These are phyloP conservation scores for Hoplodrina ambigua DNA, from an alignment of 2,888 invertebrate species.

Conservation along the genomic window DNA sequence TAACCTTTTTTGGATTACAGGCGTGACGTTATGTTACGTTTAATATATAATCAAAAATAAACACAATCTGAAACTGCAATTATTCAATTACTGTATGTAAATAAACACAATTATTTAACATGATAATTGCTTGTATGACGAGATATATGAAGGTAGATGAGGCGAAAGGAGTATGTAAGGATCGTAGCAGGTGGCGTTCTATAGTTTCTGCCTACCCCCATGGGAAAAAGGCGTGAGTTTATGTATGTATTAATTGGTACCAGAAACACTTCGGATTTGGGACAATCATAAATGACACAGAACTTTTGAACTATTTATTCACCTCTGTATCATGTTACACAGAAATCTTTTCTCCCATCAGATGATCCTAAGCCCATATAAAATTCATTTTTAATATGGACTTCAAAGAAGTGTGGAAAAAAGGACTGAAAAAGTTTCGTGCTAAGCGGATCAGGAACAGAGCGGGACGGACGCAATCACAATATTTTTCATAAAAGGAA, in stretches of 20 bases:
- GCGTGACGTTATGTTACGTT: too few species aligned
- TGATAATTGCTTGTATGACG: conserved; percentile 9
- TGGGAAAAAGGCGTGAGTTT: too few species aligned
- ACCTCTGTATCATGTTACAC: not conserved
- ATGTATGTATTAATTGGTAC: too few species aligned
- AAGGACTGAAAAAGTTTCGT: conserved; percentile 23
- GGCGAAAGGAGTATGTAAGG: too few species aligned
- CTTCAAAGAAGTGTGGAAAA: conserved; percentile 41
- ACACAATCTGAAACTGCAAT: not conserved
- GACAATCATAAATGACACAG: conserved; percentile 15
- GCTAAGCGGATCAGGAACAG: conserved; percentile 41
- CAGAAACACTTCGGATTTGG: not conserved
- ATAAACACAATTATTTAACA: not conserved
- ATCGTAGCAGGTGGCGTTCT: too few species aligned
- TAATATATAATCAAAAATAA: not conserved
- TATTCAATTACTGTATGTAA: not conserved
- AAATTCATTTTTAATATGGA: conserved; percentile 57
- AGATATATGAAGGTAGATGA: too few species aligned
- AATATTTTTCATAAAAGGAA: conserved; percentile 27
- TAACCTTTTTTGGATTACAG: too few species aligned
- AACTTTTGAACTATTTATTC: conserved; percentile 12
- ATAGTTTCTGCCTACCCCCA: too few species aligned
- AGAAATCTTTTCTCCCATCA: conserved; percentile 15
- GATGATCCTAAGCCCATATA: conserved; percentile 31
- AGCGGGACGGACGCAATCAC: conserved; percentile 12